phyloP scores from a whole-genome alignment of 1,140 invertebrate genomes.

The Ips typographus region DNA sequence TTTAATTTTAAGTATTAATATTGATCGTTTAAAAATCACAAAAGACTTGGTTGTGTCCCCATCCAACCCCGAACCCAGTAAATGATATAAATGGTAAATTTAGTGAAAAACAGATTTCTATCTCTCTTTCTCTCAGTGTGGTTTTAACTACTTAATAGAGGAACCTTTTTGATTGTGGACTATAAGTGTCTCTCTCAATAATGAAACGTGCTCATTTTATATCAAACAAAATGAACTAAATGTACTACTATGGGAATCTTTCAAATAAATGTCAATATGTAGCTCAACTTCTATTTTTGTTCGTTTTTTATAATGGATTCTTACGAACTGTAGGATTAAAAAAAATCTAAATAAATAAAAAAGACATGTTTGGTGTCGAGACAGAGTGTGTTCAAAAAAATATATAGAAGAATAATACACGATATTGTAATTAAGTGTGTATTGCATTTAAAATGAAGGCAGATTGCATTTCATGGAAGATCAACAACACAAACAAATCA shows the following conservation, averaged over 20 bases:
- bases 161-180: constrained; percentile 8
- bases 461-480: constrained; percentile 8
- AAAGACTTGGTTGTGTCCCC: not conserved
- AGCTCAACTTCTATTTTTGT: constrained; percentile 50
- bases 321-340: constrained; percentile 41
- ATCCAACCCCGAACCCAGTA: constrained; percentile 11
- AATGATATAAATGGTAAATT: not conserved
- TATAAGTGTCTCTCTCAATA: constrained; percentile 37
- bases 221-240: constrained; percentile 43
- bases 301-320: constrained; percentile 31
- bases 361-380: constrained; percentile 38
- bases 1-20: constrained; percentile 1
- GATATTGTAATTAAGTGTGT: not conserved
- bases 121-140: constrained; percentile 38
- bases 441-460: constrained; percentile 28
- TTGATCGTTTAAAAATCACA: not conserved
- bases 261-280: constrained; percentile 52
- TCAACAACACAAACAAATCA: constrained; percentile 26
- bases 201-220: constrained; percentile 51
- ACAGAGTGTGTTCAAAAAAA: constrained; percentile 45
- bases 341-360: constrained; percentile 15
- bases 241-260: constrained; percentile 40
- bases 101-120: constrained; percentile 31
- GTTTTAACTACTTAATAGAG: constrained; percentile 4
- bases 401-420: constrained; percentile 6